Evolutionary conservation across 2,888 invertebrate species (phyloP).

Genomic region (Tromatobia lineatoria): DNA sequence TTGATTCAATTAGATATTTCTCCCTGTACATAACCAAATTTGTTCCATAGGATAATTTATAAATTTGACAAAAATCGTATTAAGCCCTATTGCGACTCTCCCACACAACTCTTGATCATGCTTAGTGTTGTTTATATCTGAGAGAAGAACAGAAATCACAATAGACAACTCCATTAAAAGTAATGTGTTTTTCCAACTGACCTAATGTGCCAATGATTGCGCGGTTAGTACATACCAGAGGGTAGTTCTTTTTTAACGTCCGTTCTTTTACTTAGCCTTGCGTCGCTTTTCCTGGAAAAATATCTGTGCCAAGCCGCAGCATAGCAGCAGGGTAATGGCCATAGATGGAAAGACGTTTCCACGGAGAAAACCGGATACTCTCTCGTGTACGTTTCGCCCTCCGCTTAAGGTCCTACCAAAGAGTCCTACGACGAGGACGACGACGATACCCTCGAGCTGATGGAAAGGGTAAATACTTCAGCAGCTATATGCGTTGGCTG

Average conservation of each 20-base stretch:
- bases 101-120: too few species aligned
- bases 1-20: too few species aligned
- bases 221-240: conserved; percentile 1
- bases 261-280: neutral
- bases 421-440: conserved; percentile 26
- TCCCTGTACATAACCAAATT: too few species aligned
- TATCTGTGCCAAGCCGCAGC: conserved; percentile 27
- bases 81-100: too few species aligned
- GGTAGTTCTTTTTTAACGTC: conserved; percentile 7
- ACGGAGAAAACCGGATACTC: conserved; percentile 59
- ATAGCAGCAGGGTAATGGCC: conserved; percentile 31
- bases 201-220: neutral
- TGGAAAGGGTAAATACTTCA: conserved; percentile 68
- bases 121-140: too few species aligned
- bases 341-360: conserved; percentile 46
- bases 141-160: too few species aligned
- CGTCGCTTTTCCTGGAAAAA: conserved; percentile 38
- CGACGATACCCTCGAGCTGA: conserved; percentile 58
- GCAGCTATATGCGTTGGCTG: conserved; percentile 13
- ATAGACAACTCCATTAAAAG: too few species aligned
- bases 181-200: too few species aligned
- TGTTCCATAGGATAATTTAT: too few species aligned
- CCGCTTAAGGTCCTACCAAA: conserved; percentile 25
- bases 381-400: conserved; percentile 32
- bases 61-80: too few species aligned